Evolutionary conservation across 2,113 vertebrate genomes (phyloP), one percentile per base, ranked within the genome.

Genomic region (Festucalex cinctus): DNA sequence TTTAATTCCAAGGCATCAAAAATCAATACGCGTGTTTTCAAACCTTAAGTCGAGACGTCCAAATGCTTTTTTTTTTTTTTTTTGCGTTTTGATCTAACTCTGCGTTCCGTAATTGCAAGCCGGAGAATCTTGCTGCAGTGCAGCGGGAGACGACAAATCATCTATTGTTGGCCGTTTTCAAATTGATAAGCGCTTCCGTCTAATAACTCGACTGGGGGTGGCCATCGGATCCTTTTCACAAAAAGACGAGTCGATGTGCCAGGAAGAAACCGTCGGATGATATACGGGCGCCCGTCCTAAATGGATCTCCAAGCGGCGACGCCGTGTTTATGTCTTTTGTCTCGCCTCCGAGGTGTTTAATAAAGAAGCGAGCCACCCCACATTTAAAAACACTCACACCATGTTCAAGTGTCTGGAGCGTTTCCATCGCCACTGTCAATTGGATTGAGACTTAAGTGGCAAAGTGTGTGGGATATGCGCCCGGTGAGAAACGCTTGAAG

Each of bases 361-460:
- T 77, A 80, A 84, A 83, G 71, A 76, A 79, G 75, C 54, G 2
- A 43, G 63, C n/a, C 64, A 9, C 53, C 3, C 46, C 49, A 2
- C 51, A 76, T 82, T 73, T 85, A 82, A 86, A 82, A 79, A 68
- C 69, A 68, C 81, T 74, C 74, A 58, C 74, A 12, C 28, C 74
- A 62, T 68, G 73, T 84, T 86, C 84, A 68, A 78, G 53, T 65
- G 74, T 44, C 63, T 26, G 53, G 65, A 79, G 68, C 68, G 75
- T 82, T 87, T 88, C 82, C 77, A 85, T 86, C 86, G 77, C 74
- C 69, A 80, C 75, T 79, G 80, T 76, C 82, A 90, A 87, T 89
- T 86, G 71, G 69, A 71, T 63, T 48, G 86, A 77, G 85, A 83
- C 67, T 63, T 73, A 63, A 81, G 84, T 63, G 77, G 66, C 54